A percentile compares a stretch with the other conserved stretches of the same genome.
Evolutionary conservation across 1,140 invertebrate genomes (phyloP).

Genomic region (Neodiprion pinetum): DNA sequence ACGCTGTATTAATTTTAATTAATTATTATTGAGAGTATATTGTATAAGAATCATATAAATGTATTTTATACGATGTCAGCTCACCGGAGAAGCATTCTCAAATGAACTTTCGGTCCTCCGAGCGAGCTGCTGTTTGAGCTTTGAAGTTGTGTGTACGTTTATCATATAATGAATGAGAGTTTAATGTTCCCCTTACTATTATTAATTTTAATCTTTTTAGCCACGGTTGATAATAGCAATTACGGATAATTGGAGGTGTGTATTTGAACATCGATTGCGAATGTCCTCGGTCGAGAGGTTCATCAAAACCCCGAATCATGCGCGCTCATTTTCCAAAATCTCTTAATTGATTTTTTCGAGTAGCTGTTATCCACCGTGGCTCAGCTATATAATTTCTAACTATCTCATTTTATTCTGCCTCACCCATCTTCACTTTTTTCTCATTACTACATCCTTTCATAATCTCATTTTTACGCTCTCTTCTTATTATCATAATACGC

Average conservation of each 20-base stretch:
- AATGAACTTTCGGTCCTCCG: slow-evolving; percentile 57
- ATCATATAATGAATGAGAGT: not conserved
- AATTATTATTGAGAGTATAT: slow-evolving; percentile 47
- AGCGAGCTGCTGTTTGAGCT: slow-evolving; percentile 62
- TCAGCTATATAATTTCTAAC: slow-evolving; percentile 17
- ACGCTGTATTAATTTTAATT: slow-evolving; percentile 34
- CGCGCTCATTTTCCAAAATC: not conserved
- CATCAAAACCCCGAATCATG: not conserved
- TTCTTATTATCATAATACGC: too few relatives aligned
- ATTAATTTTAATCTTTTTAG: not conserved
- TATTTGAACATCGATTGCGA: too few relatives aligned
- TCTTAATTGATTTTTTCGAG: not conserved
- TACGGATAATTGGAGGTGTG: not conserved
- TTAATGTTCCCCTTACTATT: not conserved
- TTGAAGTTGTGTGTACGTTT: slow-evolving; percentile 56
- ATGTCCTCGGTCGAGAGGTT: not conserved
- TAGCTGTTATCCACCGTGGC: slow-evolving; percentile 25
- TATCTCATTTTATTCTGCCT: slow-evolving; percentile 23
- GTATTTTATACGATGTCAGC: slow-evolving; percentile 54
- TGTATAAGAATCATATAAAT: slow-evolving; percentile 58
- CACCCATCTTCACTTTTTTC: slow-evolving; percentile 2
- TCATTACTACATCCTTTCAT: not conserved
- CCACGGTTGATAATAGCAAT: slow-evolving; percentile 9
- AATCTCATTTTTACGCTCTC: not conserved
- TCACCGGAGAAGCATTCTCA: slow-evolving; percentile 59